A percentile compares a stretch with the other conserved stretches of the same genome.
Evolutionary conservation across 2,113 vertebrate genomes (phyloP).

Genomic region (Pleuronectes platessa): DNA sequence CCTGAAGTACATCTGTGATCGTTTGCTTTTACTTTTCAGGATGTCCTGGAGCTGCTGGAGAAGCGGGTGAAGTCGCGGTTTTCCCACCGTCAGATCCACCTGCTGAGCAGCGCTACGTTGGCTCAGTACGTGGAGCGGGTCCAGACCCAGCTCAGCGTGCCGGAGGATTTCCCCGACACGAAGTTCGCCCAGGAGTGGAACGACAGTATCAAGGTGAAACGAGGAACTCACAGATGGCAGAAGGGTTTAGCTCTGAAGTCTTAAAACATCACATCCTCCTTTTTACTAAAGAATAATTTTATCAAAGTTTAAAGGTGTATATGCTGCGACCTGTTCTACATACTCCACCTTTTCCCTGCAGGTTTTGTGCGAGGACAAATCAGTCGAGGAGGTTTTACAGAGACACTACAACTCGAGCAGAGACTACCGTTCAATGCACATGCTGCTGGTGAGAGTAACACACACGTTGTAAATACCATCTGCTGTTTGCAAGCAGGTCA

Average conservation of each 20-base stretch:
- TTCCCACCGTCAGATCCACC: constrained; percentile 95
- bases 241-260: too few species aligned
- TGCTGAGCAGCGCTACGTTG: constrained; percentile 87
- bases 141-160: constrained; percentile 85
- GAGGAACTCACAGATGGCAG: background rate
- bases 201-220: constrained; percentile 82
- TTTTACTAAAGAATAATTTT: too few species aligned
- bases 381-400: constrained; percentile 82
- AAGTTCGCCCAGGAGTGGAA: constrained; percentile 90
- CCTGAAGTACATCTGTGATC: background rate
- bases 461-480: background rate
- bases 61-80: constrained; percentile 98
- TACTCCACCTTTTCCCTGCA: constrained; percentile 46
- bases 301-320: background rate
- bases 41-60: constrained; percentile 95
- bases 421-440: constrained; percentile 88
- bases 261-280: too few species aligned
- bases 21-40: constrained; percentile 74
- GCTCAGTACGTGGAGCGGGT: constrained; percentile 85
- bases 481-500: too few species aligned
- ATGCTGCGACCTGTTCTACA: background rate
- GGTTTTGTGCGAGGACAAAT: constrained; percentile 86
- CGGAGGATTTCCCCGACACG: constrained; percentile 83
- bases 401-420: constrained; percentile 88
- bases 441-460: constrained; percentile 84